Base-by-base conservation (phyloP, 2,888 invertebrate genomes). In the Cartodere bifasciata region DNA sequence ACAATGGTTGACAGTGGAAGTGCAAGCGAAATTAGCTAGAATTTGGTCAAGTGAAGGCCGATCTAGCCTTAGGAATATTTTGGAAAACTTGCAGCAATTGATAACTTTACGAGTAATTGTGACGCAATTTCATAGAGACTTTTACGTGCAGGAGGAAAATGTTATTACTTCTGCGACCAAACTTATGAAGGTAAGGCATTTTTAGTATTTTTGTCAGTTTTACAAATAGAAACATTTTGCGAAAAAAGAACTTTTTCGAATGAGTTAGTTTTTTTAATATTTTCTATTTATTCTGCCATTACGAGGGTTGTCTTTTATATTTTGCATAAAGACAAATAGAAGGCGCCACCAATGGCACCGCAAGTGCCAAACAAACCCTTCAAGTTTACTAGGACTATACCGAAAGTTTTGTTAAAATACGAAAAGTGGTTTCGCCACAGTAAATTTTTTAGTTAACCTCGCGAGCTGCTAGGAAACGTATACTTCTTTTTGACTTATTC, bases 41-140 rank as follows among this genome's bases (percentile, higher is more conserved):
- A 71, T 81, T 9, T 90, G 88, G 88, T 75, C 85, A 0, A 67
- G 67, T 22, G 70, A 70, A 41, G 69, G 68, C 31, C 45, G 55
- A 20, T 44, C 54, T 9, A 60, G 65, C 34, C 61, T 86, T 25
- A 70, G 72, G 13, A 70, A 68, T 42, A 69, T 85, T 28, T 55
- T 86, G 35, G 77, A 84, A 50, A 75, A 80, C 13, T 63, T 91
- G 11, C 92, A 92, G 49, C 90, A 91, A 53, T 67, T 91, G 24
- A 83, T 92, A 40, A 88, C 90, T 0, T 64, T 90, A 12, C 72
- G 81, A 52, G 82, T 90, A 6, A 79, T 90, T 37, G 76, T 81
- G 22, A 78, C 78, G 2, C 73, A 75, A 38, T 80, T 79, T 53
- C 70, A 72, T 15, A 58, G 72, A 26, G 75, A 78, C 47, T 82